Evolutionary conservation across 2,797 vertebrate genomes (phyloP).

Genomic region (Apodemus agrarius): DNA sequence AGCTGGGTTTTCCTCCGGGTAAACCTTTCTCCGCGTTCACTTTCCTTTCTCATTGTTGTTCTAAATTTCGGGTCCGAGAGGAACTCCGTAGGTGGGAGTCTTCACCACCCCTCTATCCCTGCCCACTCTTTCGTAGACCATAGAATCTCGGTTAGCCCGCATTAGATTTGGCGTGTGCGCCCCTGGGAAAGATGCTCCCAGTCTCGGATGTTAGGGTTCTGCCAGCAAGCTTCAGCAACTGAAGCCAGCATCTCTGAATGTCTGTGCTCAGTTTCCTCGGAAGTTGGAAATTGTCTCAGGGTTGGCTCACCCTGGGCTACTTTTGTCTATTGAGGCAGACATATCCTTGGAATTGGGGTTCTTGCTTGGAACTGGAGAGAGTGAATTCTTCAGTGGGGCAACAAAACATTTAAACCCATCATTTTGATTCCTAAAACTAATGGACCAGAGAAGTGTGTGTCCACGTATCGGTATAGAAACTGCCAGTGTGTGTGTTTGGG

Average conservation of each 20-base stretch:
- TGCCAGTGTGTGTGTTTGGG: background rate
- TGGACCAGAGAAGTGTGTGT: slow-evolving; percentile 26
- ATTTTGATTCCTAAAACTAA: slow-evolving; percentile 13
- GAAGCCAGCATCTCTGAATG: background rate
- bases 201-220: background rate
- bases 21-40: background rate
- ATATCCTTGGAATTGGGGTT: slow-evolving; percentile 54
- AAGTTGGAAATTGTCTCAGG: background rate
- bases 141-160: too few species aligned
- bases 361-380: slow-evolving; percentile 49
- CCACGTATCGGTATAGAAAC: background rate
- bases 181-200: background rate
- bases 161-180: background rate
- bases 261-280: background rate
- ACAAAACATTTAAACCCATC: slow-evolving; percentile 4
- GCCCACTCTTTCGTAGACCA: too few species aligned
- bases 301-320: background rate
- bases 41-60: too few species aligned
- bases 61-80: background rate
- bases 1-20: background rate
- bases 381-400: background rate
- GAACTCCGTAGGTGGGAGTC: background rate
- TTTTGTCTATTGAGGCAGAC: slow-evolving; percentile 14
- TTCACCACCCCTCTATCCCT: background rate
- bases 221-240: fast-evolving